Conservation (phyloP, 2,888 invertebrate genomes). For the Hetaerina titia region DNA sequence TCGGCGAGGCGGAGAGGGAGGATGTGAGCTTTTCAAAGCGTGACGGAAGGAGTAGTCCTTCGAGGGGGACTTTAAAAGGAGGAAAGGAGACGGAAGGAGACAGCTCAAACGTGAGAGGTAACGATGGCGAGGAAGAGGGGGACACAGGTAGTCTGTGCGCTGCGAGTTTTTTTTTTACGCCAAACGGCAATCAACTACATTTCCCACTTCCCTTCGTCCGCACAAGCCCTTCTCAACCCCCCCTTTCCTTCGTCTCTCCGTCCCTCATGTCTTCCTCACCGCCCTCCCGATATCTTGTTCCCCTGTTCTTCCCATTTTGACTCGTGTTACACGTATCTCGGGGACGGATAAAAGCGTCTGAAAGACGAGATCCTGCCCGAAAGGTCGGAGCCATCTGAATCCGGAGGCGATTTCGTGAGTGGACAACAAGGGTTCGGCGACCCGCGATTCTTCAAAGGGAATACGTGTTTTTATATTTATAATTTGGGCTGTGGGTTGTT, state of each 20-base stretch:
- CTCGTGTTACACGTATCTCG: not conserved
- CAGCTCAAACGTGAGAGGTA: not conserved
- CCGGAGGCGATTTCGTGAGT: not conserved
- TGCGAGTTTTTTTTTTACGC: not conserved
- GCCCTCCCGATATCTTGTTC: no score
- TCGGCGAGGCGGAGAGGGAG: not conserved
- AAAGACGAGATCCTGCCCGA: not conserved
- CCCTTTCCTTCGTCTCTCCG: not conserved
- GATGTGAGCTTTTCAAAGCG: not conserved
- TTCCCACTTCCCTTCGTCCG: not conserved
- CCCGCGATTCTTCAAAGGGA: not conserved
- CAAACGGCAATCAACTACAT: not conserved
- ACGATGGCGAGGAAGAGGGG: not conserved
- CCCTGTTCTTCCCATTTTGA: no score
- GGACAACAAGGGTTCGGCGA: not conserved
- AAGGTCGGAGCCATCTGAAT: not conserved
- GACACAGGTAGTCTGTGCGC: not conserved
- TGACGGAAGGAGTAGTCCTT: constrained; percentile 19
- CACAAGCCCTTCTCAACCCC: not conserved
- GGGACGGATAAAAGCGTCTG: not conserved
- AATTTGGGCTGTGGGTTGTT: no score
- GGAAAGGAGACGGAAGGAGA: not conserved
- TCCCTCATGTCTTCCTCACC: not conserved
- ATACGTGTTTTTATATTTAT: not conserved
- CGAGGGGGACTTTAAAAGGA: not conserved